A percentile compares a stretch with the other conserved stretches of the same genome.
phyloP scores from a whole-genome alignment of 2,888 invertebrate species.

The Selenia dentaria region DNA sequence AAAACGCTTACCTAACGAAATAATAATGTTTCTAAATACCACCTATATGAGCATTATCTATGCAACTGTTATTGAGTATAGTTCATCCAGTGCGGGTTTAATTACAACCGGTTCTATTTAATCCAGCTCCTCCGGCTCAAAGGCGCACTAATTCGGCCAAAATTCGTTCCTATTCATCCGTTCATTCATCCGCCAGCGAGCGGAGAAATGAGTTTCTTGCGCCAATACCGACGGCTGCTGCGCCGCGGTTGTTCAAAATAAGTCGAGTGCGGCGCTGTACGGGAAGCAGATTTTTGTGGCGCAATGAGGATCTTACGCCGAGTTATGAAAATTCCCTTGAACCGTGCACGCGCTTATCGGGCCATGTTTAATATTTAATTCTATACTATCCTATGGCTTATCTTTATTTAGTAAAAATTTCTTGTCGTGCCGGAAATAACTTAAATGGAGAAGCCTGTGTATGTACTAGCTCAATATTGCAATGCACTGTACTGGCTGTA shows the following conservation, averaged over 20 bases:
- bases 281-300: background rate
- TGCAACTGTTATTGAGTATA: background rate
- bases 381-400: no score
- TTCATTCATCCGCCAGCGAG: slow-evolving; percentile 15
- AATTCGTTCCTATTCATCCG: slow-evolving; percentile 20
- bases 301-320: no score
- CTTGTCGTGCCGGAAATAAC: no score
- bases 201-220: slow-evolving; percentile 14
- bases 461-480: no score
- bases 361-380: no score
- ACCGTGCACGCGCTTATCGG: no score
- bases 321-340: no score
- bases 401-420: no score
- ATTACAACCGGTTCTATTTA: slow-evolving; percentile 35
- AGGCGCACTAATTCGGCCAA: slow-evolving; percentile 32
- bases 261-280: background rate
- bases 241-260: slow-evolving; percentile 2
- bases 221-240: slow-evolving; percentile 5
- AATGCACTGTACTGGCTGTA: no score
- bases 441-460: no score
- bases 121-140: slow-evolving; percentile 26
- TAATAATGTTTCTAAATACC: no score
- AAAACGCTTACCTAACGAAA: no score
- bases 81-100: slow-evolving; percentile 26
- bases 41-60: background rate